Evolutionary conservation across 2,797 vertebrate species (phyloP), one percentile per base, ranked within the genome.

Genomic region (Corythornis leucogaster): DNA sequence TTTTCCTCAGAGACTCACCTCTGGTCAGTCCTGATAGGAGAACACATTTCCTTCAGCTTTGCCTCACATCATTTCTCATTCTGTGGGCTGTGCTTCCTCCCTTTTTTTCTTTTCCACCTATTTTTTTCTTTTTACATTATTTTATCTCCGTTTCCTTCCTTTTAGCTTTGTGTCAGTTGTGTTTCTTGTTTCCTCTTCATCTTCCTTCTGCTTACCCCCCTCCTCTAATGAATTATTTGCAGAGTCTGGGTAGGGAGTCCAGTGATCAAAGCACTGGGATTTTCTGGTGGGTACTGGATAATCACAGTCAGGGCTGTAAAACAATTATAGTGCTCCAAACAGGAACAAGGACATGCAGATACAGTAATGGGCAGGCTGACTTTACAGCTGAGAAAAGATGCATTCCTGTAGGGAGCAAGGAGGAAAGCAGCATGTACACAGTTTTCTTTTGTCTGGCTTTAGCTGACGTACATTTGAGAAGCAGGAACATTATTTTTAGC

Each of bases 301-400:
- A 95, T 95, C 92, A 85, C 90, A 87, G 75, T 21, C 90, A 87
- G 80, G 94, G 92, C 88, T 94, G 90, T 95, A 96, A 96, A 96
- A 96, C 96, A 92, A 92, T 94, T 95, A 92, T 11, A 89, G 85
- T 57, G 86, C 78, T 92, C 92, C 90, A 96, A 96, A 96, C 94
- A 96, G 93, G 96, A 96, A 96, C 95, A 95, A 12, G 48, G 88
- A 69, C 83, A 82, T 50, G 92, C 84, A 95, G 88, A 93, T 95
- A 95, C 93, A 96, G 90, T 96, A 93, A 94, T 95, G 95, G 90
- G 90, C 83, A 90, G 85, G 75, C 90, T 92, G 66, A 55, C 94
- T 93, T 95, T 86, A 91, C 54, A 0, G 85, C 93, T 94, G 94
- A 95, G 92, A 96, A 96, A 92, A 90, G 95, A 93, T 92, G 64